Base-by-base conservation (phyloP, 2,113 vertebrate genomes). In the Riparia riparia region DNA sequence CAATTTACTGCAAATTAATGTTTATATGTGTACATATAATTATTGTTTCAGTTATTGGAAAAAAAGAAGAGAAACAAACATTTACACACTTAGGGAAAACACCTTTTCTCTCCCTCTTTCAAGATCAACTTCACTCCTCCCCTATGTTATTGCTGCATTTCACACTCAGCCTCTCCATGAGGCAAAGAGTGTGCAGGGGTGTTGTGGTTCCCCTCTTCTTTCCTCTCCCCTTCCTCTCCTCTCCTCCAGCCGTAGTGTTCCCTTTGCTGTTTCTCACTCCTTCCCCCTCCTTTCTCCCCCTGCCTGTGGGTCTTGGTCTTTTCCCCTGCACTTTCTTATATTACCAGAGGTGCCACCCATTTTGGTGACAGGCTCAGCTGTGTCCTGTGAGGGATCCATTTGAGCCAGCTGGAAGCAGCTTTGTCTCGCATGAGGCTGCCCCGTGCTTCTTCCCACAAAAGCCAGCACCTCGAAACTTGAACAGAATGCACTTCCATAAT, bases 401-500 rank as follows among this genome's bases (percentile, higher is more conserved):
- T 32, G 28, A 58, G 31, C 13, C 34, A 70, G 32, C 9, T 45
- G 41, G 49, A 82, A 60, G 14, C 17, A 7, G 14, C 26, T 86
- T 54, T 58, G 9, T 44, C 41, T 7, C 1, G 2, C 3, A 6
- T 1, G 17, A 21, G 32, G 15, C 28, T 68, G 41, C 7, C 6
- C 20, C 0, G 0, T 45, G n/a, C 13, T 8, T 72, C 20, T 41
- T 68, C 10, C 49, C 49, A 72, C n/a, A 81, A 34, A 49, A 24
- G 34, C 26, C 45, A 54, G 12, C 7, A 29, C 14, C 28, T 39
- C 21, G 49, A 57, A 37, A 58, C 21, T 32, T 16, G 37, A 57
- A 32, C 6, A 8, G 17, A 49, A 14, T 41, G 21, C 25, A 17
- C 6, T 76, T 90, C n/a, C 20, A 26, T 7, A 49, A 11, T 68